Percentiles rank a stretch among this genome's conserved stretches.
These are phyloP conservation scores for Aricia artaxerxes DNA, from an alignment of 2,888 invertebrate genomes.

Conservation along the genomic window DNA sequence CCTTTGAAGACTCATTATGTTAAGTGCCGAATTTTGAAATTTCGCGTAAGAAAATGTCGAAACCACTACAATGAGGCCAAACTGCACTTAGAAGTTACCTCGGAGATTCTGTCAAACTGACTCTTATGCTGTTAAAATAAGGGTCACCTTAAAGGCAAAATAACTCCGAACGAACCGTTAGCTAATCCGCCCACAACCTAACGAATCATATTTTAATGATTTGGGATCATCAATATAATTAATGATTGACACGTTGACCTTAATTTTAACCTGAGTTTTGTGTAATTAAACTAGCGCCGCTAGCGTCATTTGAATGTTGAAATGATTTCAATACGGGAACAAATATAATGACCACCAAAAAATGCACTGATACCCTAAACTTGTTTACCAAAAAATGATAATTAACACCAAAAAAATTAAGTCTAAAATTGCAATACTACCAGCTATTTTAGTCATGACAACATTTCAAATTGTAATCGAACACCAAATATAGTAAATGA, in stretches of 20 bases:
- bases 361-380: too few relatives aligned
- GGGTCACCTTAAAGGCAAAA: not conserved
- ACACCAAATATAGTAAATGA: too few relatives aligned
- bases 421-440: too few relatives aligned
- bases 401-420: too few relatives aligned
- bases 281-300: not conserved
- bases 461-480: too few relatives aligned
- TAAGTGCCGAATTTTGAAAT: not conserved
- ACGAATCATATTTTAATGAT: not conserved
- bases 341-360: too few relatives aligned
- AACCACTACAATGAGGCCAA: not conserved
- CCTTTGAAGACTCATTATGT: not conserved
- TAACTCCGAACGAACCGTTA: not conserved
- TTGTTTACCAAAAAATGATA: too few relatives aligned
- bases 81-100: not conserved
- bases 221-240: slow-evolving; percentile 9
- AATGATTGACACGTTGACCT: slow-evolving; percentile 19
- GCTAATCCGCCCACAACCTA: not conserved
- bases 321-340: not conserved
- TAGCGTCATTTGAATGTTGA: not conserved
- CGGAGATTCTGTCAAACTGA: not conserved
- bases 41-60: not conserved
- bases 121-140: not conserved
- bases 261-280: not conserved
- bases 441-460: too few relatives aligned